Evolutionary conservation across 53 echinoderm and acorn worm species (phyloP), one percentile per base, ranked within the genome.

Genomic region (Mesocentrotus franciscanus): DNA sequence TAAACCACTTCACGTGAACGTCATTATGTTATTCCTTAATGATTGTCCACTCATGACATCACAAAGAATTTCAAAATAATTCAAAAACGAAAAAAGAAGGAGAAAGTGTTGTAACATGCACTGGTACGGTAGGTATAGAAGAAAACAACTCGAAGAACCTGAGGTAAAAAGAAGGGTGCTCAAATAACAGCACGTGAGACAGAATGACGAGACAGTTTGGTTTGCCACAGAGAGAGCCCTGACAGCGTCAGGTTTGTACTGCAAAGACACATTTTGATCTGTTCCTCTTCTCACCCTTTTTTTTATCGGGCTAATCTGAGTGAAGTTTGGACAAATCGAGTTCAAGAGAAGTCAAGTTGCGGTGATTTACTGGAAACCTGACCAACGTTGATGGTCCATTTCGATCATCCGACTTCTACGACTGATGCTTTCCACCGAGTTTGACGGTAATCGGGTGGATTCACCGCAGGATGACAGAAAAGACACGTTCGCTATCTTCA

Each of bases 271-370:
- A 85, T 85, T 85, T 85, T 85, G 85, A 85, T 85, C 85, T 85
- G 56, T 57, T 85, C 85, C 58, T 85, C 85, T 85, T 85, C 57
- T 26, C 57, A 8, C n/a, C n/a, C 85, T 57, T 12, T 22, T 18
- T 29, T 85, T 85, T 85, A 85, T 85, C 85, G 85, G 60, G 68
- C 91, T 64, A 91, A 91, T 64, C 91, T 91, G 68, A 91, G 91
- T 91, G 91, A 91, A 91, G 61, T 91, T 64, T 91, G 91, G 91
- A 91, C 68, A 68, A 91, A 91, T 68, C 61, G 68, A 68, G 91
- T 91, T 91, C 91, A 91, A 91, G 68, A 91, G 91, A 68, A 91
- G 91, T 91, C 91, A 91, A 91, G 91, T 91, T 91, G 91, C 68
- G 91, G 91, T 62, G 91, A 68, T 61, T 68, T 91, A 85, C 85